Evolutionary conservation across 2,797 vertebrate species (phyloP).

Genomic region (Distichodus sexfasciatus): DNA sequence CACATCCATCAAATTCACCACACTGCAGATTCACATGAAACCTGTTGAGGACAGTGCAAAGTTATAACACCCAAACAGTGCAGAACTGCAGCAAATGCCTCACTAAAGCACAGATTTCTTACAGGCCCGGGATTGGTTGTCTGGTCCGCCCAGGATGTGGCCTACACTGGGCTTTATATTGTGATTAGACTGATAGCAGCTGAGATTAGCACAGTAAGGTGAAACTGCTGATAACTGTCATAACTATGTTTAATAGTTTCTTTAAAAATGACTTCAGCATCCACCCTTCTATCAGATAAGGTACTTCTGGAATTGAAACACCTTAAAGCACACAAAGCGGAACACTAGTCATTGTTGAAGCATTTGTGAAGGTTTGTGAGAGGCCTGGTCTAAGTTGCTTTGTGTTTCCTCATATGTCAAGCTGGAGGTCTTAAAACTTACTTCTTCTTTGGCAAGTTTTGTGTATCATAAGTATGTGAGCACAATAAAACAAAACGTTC

Average conservation of each 20-base stretch:
- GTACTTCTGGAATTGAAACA: conserved; percentile 22
- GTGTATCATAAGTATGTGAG: too few species aligned
- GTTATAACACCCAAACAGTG: not conserved
- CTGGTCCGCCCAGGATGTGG: too few species aligned
- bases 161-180: not conserved
- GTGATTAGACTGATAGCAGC: not conserved
- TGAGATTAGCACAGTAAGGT: conserved; percentile 19
- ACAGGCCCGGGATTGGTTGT: not conserved
- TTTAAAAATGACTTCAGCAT: conserved; percentile 25
- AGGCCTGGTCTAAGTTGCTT: not conserved
- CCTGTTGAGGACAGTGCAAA: conserved; percentile 47
- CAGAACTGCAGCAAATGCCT: too few species aligned
- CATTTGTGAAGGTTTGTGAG: not conserved
- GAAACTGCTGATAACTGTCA: conserved; percentile 10
- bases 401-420: too few species aligned
- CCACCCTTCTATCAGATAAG: conserved; percentile 42
- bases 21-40: conserved; percentile 74
- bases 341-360: not conserved
- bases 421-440: too few species aligned
- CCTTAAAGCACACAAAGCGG: not conserved
- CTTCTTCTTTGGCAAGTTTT: too few species aligned
- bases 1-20: conserved; percentile 62
- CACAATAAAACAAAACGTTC: too few species aligned
- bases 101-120: too few species aligned
- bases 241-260: conserved; percentile 1